Evolutionary conservation across 2,797 vertebrate species (phyloP), one percentile per base, ranked within the genome.

Genomic region (Muscicapa comitata): DNA sequence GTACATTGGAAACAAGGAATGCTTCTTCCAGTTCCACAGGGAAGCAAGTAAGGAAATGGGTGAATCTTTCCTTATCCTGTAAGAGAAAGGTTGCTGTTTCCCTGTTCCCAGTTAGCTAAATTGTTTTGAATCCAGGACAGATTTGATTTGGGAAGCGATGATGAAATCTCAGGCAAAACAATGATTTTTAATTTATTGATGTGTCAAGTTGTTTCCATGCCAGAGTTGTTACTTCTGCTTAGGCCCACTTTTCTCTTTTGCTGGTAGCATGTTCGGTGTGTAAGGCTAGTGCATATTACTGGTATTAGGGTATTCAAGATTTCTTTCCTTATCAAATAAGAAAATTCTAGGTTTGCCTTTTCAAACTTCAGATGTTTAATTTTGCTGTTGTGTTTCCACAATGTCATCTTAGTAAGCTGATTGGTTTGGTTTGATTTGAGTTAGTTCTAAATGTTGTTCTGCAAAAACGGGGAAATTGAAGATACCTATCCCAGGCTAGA

Each of bases 81-180:
- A 33, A 21, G 42, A 59, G 33, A 72, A 68, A 28, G 8, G 28
- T 48, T 73, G 17, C 28, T 33, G 14, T 66, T 62, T 48, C 24
- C 6, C 15, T 45, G 4, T 55, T 75, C 26, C 43, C n/a, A n/a
- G 5, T 31, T 59, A 61, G 25, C 21, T 42, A 29, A 95, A 72
- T 28, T 76, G 18, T 18, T 82, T 33, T 65, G 12, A 35, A 13
- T 74, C 24, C 11, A 70, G 20, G 25, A 40, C 23, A n/a, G 67
- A 14, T 35, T 61, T 61, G 11, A 42, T 77, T 77, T 0, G 0
- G 14, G 24, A 86, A 26, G 8, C 28, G 65, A 45, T 1, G 1
- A 57, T 73, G 59, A 83, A 76, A 53, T 17, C n/a, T 63, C 8
- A 1, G 59, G 17, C 15, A 35, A 88, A 82, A 38, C 9, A 42